Evolutionary conservation across 2,888 invertebrate species (phyloP).

Genomic region (Temnothorax unifasciatus): DNA sequence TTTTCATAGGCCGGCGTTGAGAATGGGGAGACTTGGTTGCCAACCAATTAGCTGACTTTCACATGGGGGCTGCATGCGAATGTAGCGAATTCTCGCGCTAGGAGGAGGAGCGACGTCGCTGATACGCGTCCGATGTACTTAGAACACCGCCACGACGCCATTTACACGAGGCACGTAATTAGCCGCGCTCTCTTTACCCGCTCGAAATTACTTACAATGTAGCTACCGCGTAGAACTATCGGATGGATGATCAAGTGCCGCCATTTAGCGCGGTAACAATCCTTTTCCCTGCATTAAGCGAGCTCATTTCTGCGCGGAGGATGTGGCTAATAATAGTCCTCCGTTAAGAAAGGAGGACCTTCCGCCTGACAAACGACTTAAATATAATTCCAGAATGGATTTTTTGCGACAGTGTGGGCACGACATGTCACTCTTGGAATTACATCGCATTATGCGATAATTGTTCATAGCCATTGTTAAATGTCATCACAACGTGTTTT

Average conservation of each 20-base stretch:
- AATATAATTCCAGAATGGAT: constrained; percentile 36
- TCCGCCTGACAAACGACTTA: constrained; percentile 22
- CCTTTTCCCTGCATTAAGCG: constrained; percentile 49
- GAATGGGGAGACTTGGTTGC: constrained; percentile 55
- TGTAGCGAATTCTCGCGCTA: constrained; percentile 52
- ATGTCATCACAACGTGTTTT: constrained; percentile 34
- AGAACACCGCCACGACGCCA: constrained; percentile 60
- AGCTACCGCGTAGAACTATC: constrained; percentile 73
- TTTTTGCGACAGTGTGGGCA: neutral
- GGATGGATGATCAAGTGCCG: constrained; percentile 68
- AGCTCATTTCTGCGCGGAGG: constrained; percentile 39
- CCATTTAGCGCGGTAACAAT: constrained; percentile 58
- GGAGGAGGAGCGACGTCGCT: constrained; percentile 54
- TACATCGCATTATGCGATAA: constrained; percentile 35
- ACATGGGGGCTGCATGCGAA: constrained; percentile 52
- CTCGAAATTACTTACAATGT: constrained; percentile 70
- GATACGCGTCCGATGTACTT: constrained; percentile 66
- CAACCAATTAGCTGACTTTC: constrained; percentile 57
- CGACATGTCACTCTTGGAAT: constrained; percentile 23
- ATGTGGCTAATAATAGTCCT: constrained; percentile 47
- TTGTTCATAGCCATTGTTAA: constrained; percentile 25
- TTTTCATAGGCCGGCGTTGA: constrained; percentile 51
- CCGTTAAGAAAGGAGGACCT: constrained; percentile 24
- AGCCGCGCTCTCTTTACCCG: constrained; percentile 62
- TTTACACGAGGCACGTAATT: constrained; percentile 71